phyloP scores from a whole-genome alignment of 1,140 invertebrate genomes.

The Coptotermes formosanus region DNA sequence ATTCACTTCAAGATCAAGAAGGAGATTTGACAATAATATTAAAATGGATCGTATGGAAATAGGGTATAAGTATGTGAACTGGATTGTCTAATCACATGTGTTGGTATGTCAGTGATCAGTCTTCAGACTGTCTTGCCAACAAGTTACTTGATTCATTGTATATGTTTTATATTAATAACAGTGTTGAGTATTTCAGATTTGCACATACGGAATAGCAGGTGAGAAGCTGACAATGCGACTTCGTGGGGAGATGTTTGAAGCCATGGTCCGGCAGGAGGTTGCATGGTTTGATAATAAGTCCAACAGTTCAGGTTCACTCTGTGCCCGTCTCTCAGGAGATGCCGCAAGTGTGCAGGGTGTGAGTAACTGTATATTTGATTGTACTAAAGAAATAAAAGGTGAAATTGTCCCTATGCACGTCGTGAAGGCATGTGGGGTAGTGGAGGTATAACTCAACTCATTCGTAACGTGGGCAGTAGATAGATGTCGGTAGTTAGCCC shows the following conservation, averaged over 20 bases:
- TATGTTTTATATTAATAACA: not conserved
- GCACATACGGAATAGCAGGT: conserved; percentile 52
- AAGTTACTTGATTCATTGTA: not conserved
- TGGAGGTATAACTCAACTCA: too few species aligned
- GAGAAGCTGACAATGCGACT: conserved; percentile 49
- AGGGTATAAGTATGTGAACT: not conserved
- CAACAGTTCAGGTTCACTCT: conserved; percentile 50
- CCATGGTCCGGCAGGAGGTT: conserved; percentile 52
- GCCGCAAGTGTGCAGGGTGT: conserved; percentile 54
- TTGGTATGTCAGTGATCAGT: not conserved
- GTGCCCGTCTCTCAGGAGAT: conserved; percentile 49
- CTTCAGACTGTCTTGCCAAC: not conserved
- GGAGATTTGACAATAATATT: too few species aligned
- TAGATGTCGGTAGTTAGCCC: too few species aligned
- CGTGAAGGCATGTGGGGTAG: too few species aligned
- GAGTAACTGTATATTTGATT: conserved; percentile 30
- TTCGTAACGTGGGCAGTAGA: too few species aligned
- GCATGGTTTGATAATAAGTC: conserved; percentile 50
- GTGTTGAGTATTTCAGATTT: conserved; percentile 42
- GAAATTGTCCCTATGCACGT: too few species aligned
- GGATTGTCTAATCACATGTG: not conserved
- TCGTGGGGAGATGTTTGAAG: conserved; percentile 45
- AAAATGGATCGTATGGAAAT: too few species aligned
- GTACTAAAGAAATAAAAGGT: too few species aligned
- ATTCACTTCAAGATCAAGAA: too few species aligned